phyloP scores from a whole-genome alignment of 2,888 invertebrate genomes.

The Argynnis bischoffii region DNA sequence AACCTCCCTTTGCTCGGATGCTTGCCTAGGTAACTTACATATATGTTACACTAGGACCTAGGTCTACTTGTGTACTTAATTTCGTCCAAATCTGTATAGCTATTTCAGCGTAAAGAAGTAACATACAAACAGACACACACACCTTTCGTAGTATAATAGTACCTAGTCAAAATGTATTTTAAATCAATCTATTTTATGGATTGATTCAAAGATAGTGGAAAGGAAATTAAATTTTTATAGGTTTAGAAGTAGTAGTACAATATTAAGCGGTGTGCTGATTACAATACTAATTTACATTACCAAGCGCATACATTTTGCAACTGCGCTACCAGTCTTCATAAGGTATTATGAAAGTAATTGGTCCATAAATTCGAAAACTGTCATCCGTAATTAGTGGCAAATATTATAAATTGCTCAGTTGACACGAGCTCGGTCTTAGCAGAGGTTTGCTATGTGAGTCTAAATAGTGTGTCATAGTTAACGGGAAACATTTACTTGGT shows the following conservation, averaged over 20 bases:
- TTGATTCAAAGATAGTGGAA: too few species aligned
- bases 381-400: constrained; percentile 55
- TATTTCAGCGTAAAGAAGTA: too few species aligned
- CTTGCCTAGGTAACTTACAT: not conserved
- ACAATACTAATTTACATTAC: constrained; percentile 21
- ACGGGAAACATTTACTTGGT: constrained; percentile 57
- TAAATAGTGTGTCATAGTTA: constrained; percentile 56
- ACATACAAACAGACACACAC: too few species aligned
- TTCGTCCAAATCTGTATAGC: not conserved
- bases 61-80: constrained; percentile 9
- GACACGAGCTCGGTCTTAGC: constrained; percentile 41
- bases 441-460: constrained; percentile 49
- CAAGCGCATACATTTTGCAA: constrained; percentile 22
- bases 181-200: too few species aligned
- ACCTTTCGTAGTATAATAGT: too few species aligned
- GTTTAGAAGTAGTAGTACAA: too few species aligned
- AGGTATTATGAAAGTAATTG: constrained; percentile 43
- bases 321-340: constrained; percentile 28
- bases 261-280: too few species aligned
- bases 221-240: too few species aligned
- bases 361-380: constrained; percentile 58
- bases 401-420: constrained; percentile 55
- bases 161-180: too few species aligned
- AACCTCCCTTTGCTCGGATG: too few species aligned
- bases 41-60: not conserved